phyloP scores from a whole-genome alignment of 2,797 vertebrate genomes.

The Squalus acanthias region DNA sequence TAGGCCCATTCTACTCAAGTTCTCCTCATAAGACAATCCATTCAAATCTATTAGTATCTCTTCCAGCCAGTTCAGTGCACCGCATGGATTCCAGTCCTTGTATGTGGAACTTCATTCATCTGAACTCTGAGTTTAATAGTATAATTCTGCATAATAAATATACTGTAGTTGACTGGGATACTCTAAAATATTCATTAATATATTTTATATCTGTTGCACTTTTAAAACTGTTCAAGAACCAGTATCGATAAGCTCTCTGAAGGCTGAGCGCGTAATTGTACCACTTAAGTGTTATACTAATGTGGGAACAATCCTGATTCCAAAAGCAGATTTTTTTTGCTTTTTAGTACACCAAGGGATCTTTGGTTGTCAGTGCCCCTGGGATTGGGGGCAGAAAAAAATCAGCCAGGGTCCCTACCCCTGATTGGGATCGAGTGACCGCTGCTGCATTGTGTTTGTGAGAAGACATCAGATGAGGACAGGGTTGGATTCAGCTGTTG shows the following conservation, averaged over 20 bases:
- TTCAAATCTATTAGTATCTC: not conserved
- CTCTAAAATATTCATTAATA: not conserved
- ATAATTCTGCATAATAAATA: not conserved
- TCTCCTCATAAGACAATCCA: too few relatives aligned
- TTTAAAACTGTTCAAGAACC: not conserved
- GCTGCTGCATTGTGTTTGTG: not conserved
- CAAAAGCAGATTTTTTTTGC: not conserved
- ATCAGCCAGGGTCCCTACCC: not conserved
- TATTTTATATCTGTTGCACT: not conserved
- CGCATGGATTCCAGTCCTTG: not conserved
- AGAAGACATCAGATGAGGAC: not conserved
- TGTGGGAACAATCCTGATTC: not conserved
- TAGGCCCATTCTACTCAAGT: too few relatives aligned
- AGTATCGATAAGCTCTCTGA: not conserved
- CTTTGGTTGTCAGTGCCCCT: not conserved
- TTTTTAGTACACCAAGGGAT: not conserved
- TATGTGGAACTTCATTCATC: not conserved
- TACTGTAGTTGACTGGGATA: not conserved
- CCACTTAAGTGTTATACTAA: not conserved
- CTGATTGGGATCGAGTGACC: not conserved
- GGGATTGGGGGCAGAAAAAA: not conserved
- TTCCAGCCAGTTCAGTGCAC: not conserved
- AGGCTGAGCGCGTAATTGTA: not conserved
- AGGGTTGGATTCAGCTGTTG: not conserved
- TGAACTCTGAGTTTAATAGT: not conserved